Conservation (phyloP, 2,888 invertebrate species). For the Dynastes maya region DNA sequence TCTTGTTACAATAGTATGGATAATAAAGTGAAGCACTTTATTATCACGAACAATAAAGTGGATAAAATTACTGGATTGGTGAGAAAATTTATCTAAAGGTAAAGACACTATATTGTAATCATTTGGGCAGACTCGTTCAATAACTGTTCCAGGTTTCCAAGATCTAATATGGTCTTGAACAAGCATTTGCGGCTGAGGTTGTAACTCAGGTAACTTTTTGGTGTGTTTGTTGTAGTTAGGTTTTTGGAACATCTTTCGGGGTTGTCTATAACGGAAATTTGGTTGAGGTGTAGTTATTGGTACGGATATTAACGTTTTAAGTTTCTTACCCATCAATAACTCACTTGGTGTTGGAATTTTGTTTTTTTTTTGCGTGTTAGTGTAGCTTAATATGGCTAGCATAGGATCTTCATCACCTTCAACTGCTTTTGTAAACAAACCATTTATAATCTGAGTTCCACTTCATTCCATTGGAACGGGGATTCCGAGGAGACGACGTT, state of each 20-base stretch:
- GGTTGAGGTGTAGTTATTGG: slow-evolving; percentile 23
- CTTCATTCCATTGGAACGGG: slow-evolving; percentile 56
- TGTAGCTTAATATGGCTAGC: slow-evolving; percentile 53
- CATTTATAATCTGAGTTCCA: slow-evolving; percentile 57
- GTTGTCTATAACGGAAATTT: slow-evolving; percentile 2
- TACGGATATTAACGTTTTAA: slow-evolving; percentile 55
- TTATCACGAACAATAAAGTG: too few relatives aligned
- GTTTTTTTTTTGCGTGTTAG: slow-evolving; percentile 55
- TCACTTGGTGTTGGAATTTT: slow-evolving; percentile 57
- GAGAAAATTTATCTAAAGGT: too few relatives aligned
- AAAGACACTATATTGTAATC: neutral
- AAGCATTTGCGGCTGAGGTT: slow-evolving; percentile 4
- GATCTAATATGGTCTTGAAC: slow-evolving; percentile 6
- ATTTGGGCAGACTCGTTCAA: slow-evolving; percentile 1
- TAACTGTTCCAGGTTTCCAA: slow-evolving; percentile 22
- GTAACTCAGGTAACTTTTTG: slow-evolving; percentile 37
- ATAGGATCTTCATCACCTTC: slow-evolving; percentile 56
- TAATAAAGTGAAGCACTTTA: too few relatives aligned
- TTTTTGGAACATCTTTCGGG: neutral
- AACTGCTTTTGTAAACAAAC: slow-evolving; percentile 53
- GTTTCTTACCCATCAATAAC: slow-evolving; percentile 58
- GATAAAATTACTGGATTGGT: too few relatives aligned
- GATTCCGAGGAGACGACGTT: slow-evolving; percentile 52
- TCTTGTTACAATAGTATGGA: too few relatives aligned
- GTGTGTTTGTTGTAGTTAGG: neutral